A percentile compares a stretch with the other conserved stretches of the same genome.
Conservation (phyloP, 2,888 invertebrate genomes). For the Serrognathus titanus region DNA sequence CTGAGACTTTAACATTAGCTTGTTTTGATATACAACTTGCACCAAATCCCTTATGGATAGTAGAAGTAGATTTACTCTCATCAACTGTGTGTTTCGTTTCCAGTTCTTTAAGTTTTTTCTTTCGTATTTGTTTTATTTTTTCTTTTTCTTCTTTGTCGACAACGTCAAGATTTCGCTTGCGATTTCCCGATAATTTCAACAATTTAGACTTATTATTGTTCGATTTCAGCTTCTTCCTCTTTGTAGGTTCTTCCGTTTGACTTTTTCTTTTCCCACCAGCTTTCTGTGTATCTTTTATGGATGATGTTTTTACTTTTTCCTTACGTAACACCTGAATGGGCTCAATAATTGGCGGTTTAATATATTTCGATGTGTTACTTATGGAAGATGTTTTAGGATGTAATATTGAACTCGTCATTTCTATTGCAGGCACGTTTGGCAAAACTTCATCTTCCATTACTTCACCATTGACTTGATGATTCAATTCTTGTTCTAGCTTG, state of each 20-base stretch:
- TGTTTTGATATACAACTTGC: slow-evolving; percentile 16
- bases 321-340: slow-evolving; percentile 23
- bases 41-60: too few relatives aligned
- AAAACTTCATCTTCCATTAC: not conserved
- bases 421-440: not conserved
- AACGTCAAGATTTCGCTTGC: not conserved
- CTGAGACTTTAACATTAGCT: slow-evolving; percentile 39
- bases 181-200: slow-evolving; percentile 6
- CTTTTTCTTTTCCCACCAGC: not conserved
- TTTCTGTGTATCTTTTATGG: not conserved
- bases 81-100: slow-evolving; percentile 26
- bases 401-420: not conserved
- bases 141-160: slow-evolving; percentile 23
- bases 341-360: slow-evolving; percentile 32
- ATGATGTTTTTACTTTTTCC: not conserved
- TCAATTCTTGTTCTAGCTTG: not conserved
- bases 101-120: slow-evolving; percentile 53
- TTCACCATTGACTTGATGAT: not conserved
- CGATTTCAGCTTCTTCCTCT: slow-evolving; percentile 6
- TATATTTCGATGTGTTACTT: slow-evolving; percentile 10
- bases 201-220: slow-evolving; percentile 13
- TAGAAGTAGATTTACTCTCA: slow-evolving; percentile 31
- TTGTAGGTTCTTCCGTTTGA: not conserved
- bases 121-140: slow-evolving; percentile 46
- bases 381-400: not conserved